Evolutionary conservation across 92 coral and sea anemone species (phyloP).

Genomic region (Isaurus tuberculatus): DNA sequence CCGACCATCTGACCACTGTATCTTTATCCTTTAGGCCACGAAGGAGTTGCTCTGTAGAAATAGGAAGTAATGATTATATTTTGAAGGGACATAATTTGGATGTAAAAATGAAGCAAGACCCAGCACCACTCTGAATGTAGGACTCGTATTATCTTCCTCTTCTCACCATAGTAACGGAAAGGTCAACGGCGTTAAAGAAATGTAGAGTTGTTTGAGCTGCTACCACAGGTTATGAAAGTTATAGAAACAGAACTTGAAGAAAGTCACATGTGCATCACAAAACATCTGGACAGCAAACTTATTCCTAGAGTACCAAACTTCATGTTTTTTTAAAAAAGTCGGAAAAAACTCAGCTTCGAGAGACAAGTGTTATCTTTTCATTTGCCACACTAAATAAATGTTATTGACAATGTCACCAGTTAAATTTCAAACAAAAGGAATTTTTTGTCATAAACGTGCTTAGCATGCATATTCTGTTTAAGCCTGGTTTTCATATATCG

Average conservation of each 20-base stretch:
- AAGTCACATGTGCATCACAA: not conserved
- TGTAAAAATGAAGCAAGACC: not conserved
- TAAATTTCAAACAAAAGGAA: too few species aligned
- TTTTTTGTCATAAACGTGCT: too few species aligned
- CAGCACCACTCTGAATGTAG: not conserved
- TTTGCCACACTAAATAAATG: too few species aligned
- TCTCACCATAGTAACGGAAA: too few species aligned
- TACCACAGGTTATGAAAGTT: too few species aligned
- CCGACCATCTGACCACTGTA: constrained; percentile 99
- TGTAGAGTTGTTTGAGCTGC: too few species aligned
- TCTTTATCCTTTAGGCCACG: constrained; percentile 90
- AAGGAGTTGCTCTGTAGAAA: constrained; percentile 74
- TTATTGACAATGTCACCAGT: too few species aligned
- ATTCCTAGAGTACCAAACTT: not conserved
- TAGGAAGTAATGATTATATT: not conserved
- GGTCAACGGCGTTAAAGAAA: too few species aligned
- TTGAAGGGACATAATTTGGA: too few species aligned
- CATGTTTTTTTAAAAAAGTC: not conserved
- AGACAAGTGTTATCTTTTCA: not conserved
- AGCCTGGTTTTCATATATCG: too few species aligned
- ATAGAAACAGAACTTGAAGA: not conserved
- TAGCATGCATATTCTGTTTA: too few species aligned
- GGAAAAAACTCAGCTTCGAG: not conserved
- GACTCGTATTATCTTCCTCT: not conserved
- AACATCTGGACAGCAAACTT: not conserved